These are phyloP conservation scores for Crotalus viridis DNA, from an alignment of 2,113 vertebrate genomes.

Conservation along the genomic window DNA sequence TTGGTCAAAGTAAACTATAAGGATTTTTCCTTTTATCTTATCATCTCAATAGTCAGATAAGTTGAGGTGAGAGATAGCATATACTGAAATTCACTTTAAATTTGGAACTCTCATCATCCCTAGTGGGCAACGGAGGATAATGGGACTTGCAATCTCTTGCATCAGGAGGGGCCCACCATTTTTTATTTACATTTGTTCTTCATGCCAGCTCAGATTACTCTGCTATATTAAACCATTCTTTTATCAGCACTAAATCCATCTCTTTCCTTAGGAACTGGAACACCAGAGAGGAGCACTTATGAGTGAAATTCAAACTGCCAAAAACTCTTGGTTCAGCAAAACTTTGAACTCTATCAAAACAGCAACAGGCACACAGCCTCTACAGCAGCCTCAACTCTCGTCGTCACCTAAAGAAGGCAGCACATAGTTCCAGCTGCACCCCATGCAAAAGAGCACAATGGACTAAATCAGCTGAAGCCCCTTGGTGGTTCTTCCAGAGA, in stretches of 20 bases:
- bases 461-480: slow-evolving; percentile 51
- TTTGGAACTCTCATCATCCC: neutral
- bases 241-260: slow-evolving; percentile 46
- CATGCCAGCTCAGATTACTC: neutral
- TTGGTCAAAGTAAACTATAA: neutral
- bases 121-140: neutral
- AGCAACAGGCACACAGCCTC: slow-evolving; percentile 83
- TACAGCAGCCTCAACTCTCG: slow-evolving; percentile 63
- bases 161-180: neutral
- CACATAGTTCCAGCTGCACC: slow-evolving; percentile 69
- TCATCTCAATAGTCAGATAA: neutral
- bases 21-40: neutral
- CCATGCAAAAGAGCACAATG: slow-evolving; percentile 68
- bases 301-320: slow-evolving; percentile 97
- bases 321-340: slow-evolving; percentile 99
- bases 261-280: slow-evolving; percentile 87
- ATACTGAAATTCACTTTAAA: neutral
- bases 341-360: slow-evolving; percentile 98
- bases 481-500: slow-evolving; percentile 40
- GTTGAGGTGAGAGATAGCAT: neutral
- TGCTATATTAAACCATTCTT: neutral
- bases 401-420: slow-evolving; percentile 71
- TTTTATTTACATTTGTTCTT: neutral
- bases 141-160: neutral
- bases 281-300: slow-evolving; percentile 95